Evolutionary conservation across 2,113 vertebrate species (phyloP).

Genomic region (Vulpes ferrilata): DNA sequence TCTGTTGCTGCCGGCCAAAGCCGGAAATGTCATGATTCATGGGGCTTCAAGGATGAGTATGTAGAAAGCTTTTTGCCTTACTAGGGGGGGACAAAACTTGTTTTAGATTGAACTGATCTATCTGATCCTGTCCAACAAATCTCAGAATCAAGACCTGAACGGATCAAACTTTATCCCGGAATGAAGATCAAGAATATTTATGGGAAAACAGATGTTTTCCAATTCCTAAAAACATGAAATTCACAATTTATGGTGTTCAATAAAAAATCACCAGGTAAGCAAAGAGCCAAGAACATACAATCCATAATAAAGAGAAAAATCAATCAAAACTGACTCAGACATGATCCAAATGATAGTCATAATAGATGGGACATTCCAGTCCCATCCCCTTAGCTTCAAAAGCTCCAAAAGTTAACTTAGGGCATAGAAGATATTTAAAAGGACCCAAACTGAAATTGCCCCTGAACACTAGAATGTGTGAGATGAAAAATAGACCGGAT

Average conservation of each 20-base stretch:
- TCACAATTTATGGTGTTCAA: not conserved
- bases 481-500: not conserved
- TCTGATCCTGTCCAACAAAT: not conserved
- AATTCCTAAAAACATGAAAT: not conserved
- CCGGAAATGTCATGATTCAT: not conserved
- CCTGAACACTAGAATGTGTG: not conserved
- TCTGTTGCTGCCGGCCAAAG: not conserved
- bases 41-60: not conserved
- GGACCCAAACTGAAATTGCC: not conserved
- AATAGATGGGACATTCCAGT: not conserved
- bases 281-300: not conserved
- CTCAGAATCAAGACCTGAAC: slow-evolving; percentile 1
- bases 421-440: not conserved
- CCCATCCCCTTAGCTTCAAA: not conserved
- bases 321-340: not conserved
- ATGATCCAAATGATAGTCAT: not conserved
- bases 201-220: not conserved
- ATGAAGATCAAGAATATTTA: not conserved
- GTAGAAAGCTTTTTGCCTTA: not conserved
- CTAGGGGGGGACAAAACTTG: not conserved
- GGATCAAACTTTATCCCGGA: not conserved
- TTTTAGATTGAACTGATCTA: not conserved
- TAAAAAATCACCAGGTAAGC: not conserved
- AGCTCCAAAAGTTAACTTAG: not conserved
- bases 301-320: not conserved